Base-by-base conservation (phyloP, 2,888 invertebrate species). In the Trissolcus brochymenae region DNA sequence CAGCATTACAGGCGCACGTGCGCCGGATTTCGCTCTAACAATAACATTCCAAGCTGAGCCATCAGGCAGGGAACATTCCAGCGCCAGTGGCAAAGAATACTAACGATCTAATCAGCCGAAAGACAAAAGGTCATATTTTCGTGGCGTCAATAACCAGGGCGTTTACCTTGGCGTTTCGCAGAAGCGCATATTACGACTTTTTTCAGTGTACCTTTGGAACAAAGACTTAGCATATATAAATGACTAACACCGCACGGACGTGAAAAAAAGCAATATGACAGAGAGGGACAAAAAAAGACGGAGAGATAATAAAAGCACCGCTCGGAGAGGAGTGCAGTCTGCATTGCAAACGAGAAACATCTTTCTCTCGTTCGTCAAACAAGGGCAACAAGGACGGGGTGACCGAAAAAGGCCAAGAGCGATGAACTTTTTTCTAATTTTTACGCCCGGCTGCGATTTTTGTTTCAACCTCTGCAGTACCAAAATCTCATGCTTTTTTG, bases 101-200 rank as follows among this genome's bases (percentile, higher is more conserved):
- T 76, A 76, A 76, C 64, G 60, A 65, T 76, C 70, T 70, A 76
- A 76, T 76, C 75, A 65, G 50, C 60, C 65, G 25, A 66, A 70
- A 76, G 70, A 70, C 75, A 70, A 76, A 76, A 76, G 75, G 75
- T 65, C 75, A 76, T 76, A 76, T 76, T 70, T 76, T 76, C 55
- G 70, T 76, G 68, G 70, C 70, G 71, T 76, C 71, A 76, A 76
- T 76, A 76, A 76, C 76, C 71, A 76, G 71, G 72, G 68, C 77
- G 73, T 77, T 77, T 73, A 77, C 74, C 70, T 78, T 73, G 70
- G 56, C 61, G 60, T 73, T 57, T 67, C 66, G 76, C 65, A 68
- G 74, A 55, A 73, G 76, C 62, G 72, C 68, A 61, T 66, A 55
- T 68, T 72, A 68, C 65, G 65, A 68, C 72, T 75, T 76, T 71